Conservation (phyloP, 2,888 invertebrate species). For the Ypsolopha scabrella region DNA sequence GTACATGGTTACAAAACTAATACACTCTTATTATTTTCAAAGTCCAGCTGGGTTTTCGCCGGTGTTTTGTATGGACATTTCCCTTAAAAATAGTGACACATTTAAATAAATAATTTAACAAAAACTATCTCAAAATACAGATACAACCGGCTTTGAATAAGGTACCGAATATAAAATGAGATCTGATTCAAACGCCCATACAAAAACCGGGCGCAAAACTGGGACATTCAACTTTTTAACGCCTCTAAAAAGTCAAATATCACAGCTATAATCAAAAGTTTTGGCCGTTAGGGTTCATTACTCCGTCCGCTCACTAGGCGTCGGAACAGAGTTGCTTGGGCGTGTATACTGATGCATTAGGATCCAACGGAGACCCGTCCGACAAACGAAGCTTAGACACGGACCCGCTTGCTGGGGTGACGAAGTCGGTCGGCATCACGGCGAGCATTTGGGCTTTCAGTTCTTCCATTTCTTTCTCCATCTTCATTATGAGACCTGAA, state of each 20-base stretch:
- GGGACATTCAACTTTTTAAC: background rate
- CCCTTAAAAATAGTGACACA: background rate
- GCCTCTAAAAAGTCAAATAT: background rate
- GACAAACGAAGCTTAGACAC: constrained; percentile 39
- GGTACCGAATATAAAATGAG: constrained; percentile 34
- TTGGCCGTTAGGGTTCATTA: background rate
- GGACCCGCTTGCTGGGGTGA: constrained; percentile 15
- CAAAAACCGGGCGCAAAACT: constrained; percentile 34
- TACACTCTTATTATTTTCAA: constrained; percentile 22
- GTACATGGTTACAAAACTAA: constrained; percentile 47
- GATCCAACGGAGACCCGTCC: constrained; percentile 75
- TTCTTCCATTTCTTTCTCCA: constrained; percentile 92
- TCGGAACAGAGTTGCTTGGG: constrained; percentile 75
- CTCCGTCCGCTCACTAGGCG: constrained; percentile 21
- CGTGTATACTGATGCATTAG: constrained; percentile 92
- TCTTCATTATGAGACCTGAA: constrained; percentile 81
- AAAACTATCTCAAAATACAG: constrained; percentile 13
- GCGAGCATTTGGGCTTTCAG: constrained; percentile 95
- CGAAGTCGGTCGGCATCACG: constrained; percentile 82
- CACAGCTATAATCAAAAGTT: too few relatives aligned
- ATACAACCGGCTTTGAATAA: constrained; percentile 2
- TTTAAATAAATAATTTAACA: constrained; percentile 34
- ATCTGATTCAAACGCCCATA: constrained; percentile 52
- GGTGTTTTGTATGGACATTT: constrained; percentile 50
- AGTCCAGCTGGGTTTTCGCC: constrained; percentile 17